Evolutionary conservation across 2,797 vertebrate genomes (phyloP).

Genomic region (Pachyuromys duprasi): DNA sequence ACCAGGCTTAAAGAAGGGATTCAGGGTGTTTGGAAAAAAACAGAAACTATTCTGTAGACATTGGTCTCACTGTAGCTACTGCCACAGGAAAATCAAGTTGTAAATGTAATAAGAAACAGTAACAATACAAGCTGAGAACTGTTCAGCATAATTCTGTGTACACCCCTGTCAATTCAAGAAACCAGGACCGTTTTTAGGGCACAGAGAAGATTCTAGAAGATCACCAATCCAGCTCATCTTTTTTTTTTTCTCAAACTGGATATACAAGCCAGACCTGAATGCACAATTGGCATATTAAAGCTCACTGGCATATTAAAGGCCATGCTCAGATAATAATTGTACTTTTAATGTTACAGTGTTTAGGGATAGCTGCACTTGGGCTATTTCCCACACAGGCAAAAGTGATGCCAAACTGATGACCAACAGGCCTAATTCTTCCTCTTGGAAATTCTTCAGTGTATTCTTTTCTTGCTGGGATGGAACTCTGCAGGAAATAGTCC

Average conservation of each 20-base stretch:
- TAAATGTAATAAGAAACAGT: not conserved
- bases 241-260: not conserved
- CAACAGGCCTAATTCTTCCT: not conserved
- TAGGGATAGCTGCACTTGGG: not conserved
- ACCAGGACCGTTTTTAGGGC: not conserved
- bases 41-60: not conserved
- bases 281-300: not conserved
- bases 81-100: constrained; percentile 9
- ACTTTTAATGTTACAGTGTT: not conserved
- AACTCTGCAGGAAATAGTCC: not conserved
- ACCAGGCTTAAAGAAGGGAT: not conserved
- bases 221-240: not conserved
- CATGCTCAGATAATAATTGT: not conserved
- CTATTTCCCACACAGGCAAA: not conserved
- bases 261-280: not conserved
- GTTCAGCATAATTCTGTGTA: not conserved
- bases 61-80: not conserved
- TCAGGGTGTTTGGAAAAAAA: not conserved
- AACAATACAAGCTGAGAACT: not conserved
- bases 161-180: not conserved
- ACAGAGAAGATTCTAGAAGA: not conserved
- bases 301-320: not conserved
- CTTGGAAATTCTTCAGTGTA: not conserved
- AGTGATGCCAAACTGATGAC: not conserved
- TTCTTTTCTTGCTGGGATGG: not conserved